Base-by-base conservation (phyloP, 2,888 invertebrate species). In the Tiliacea citrago region DNA sequence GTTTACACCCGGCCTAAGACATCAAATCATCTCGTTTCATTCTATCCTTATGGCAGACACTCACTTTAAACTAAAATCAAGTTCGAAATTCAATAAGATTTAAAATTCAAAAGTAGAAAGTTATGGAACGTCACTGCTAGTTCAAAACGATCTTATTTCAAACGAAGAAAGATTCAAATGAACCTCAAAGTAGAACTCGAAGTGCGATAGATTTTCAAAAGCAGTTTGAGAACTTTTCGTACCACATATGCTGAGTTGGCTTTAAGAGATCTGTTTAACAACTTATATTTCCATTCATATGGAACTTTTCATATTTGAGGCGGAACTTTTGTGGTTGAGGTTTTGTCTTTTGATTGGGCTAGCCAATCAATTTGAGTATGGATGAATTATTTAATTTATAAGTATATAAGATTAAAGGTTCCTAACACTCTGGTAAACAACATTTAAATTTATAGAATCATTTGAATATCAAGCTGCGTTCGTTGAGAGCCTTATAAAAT, bases 131-230 rank as follows among this genome's bases (percentile, higher is more conserved):
- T 82, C 85, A 85, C 63, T 61, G 72, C 65, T 79, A 55, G 83
- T 85, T 85, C 83, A 84, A 80, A 86, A 77, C 69, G 84, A 71
- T 83, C 73, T 76, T 79, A 80, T 86, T 83, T 86, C 60, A 81
- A 85, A 85, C 62, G 68, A 68, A 75, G 77, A 70, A 73, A 75
- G 79, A 87, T 84, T 83, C 75, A 77, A 82, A 88, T 80, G 83
- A 82, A 84, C 77, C 70, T 84, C 74, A 79, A 73, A 83, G 72
- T 79, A 47, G 21, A 62, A 57, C 62, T 86, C 67, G 71, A 83
- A 83, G 85, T 84, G 81, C 74, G 86, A 86, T 83, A 76, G 86
- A 83, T 87, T 85, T 86, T 86, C 85, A 82, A 86, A 90, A 88
- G 87, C 84, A 81, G 78, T 89, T 89, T 63, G 69, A 68, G 85